Base-by-base conservation (phyloP, 1,140 invertebrate genomes). In the Atta texana region DNA sequence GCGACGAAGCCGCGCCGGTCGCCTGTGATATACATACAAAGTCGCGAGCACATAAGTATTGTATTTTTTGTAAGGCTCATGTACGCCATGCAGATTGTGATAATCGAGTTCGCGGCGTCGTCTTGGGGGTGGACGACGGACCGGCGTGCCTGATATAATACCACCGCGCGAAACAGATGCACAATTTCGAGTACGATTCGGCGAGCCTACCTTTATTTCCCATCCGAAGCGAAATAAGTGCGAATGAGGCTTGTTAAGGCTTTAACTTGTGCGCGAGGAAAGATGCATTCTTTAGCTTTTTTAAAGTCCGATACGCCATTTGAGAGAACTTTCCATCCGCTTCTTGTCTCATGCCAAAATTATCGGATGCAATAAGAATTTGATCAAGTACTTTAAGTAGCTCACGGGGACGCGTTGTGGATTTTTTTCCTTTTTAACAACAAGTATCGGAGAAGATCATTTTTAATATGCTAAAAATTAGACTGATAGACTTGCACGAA, bases 31-130 rank as follows among this genome's bases (percentile, higher is more conserved):
- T 59, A 72, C 61, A 85, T 80, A 80, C 61, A 86, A 86, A 93
- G 93, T 89, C 93, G 94, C 92, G 93, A 91, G 91, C 92, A 90
- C 91, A 61, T 34, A 84, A 84, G 94, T 93, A 94, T 92, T 93
- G 94, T 95, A 95, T 95, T 95, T 95, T 95, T 95, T 94, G 94
- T 95, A 95, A 93, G 94, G 94, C 94, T 91, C 89, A 90, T 89
- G 90, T 87, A 88, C 91, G 94, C 92, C 94, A 61, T 69, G 77
- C 77, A 93, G 92, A 95, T 95, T 95, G 94, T 95, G 94, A 95
- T 95, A 95, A 94, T 89, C 93, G 93, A 93, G 93, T 93, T 94
- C 93, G 93, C 92, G 94, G 89, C 91, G 89, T 92, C 90, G 53
- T 55, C 53, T 55, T 90, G 88, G 88, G 90, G 93, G 93, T 91